Evolutionary conservation across 2,888 invertebrate species (phyloP), one percentile per base, ranked within the genome.

Genomic region (Leucophenga montana): DNA sequence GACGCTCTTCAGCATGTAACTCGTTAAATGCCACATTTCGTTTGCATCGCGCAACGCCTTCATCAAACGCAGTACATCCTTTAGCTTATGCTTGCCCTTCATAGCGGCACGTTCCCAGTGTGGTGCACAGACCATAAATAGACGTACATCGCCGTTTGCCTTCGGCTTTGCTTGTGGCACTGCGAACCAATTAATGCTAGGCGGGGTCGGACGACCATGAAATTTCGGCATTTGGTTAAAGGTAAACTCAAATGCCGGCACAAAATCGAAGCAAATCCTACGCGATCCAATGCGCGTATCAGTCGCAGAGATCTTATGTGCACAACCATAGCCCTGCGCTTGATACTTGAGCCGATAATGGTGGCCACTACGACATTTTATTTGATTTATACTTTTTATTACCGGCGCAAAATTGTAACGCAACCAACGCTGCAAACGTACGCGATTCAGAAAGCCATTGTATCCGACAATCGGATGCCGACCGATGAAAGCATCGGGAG

Each of bases 241-340:
- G n/a, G n/a, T n/a, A 31, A 85, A 85, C 46, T 79, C 72, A 54
- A 85, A 78, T 0, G 76, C 83, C 9, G 82, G 83, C 18, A 85
- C 83, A 67, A 85, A 83, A 72, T 85, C 85, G 64, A 85, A 81
- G 3, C 66, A 75, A 14, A 85, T 80, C 3, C 68, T 50, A 0
- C 77, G 76, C 44, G 11, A 85, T 66, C 0, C 82, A 85, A 59
- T 86, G 85, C 0, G 85, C 86, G 1, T 33, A 16, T 76, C 72
- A 5, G 27, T 71, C 1, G 85, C 83, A 13, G 71, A 46, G 11
- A 85, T 66, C 0, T 82, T 85, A 61, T 86, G 85, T 0, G 85
- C 86, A 1, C 85, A 82, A 0, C 68, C 74, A 57, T 62, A 66
- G 2, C 79, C 82, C 1, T 72, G 68, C 0, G 57, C 8, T 4